These are phyloP conservation scores for Lasius fuliginosus DNA, from an alignment of 2,888 invertebrate species.

Conservation along the genomic window DNA sequence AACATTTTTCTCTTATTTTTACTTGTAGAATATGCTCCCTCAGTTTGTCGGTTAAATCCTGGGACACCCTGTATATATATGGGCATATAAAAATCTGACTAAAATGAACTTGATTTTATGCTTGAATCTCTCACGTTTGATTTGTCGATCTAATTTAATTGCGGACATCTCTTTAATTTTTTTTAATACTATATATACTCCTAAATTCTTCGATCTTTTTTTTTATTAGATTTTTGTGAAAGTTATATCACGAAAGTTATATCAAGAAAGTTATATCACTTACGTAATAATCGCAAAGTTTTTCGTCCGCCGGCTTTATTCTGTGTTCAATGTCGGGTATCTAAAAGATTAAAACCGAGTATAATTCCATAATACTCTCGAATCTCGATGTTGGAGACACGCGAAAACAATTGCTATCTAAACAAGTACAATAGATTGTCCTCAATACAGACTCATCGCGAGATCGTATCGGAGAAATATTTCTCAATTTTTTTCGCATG, in stretches of 20 bases:
- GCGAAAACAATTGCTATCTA: not conserved
- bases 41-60: no score
- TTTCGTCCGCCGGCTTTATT: constrained; percentile 51
- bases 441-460: not conserved
- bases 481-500: not conserved
- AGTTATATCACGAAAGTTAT: constrained; percentile 26
- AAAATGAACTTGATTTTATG: no score
- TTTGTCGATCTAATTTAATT: no score
- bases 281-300: constrained; percentile 61
- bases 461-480: not conserved
- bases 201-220: no score
- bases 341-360: constrained; percentile 37
- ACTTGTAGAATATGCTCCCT: no score
- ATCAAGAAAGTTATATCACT: constrained; percentile 30
- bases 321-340: constrained; percentile 60
- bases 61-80: no score
- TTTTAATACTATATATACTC: no score
- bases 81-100: no score
- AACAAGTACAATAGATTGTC: not conserved
- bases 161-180: no score
- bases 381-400: not conserved
- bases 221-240: no score
- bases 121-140: no score
- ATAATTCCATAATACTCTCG: not conserved
- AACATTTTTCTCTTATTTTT: no score